A percentile compares a stretch with the other conserved stretches of the same genome.
Evolutionary conservation across 2,888 invertebrate species (phyloP).

Genomic region (Temnothorax ravouxi): DNA sequence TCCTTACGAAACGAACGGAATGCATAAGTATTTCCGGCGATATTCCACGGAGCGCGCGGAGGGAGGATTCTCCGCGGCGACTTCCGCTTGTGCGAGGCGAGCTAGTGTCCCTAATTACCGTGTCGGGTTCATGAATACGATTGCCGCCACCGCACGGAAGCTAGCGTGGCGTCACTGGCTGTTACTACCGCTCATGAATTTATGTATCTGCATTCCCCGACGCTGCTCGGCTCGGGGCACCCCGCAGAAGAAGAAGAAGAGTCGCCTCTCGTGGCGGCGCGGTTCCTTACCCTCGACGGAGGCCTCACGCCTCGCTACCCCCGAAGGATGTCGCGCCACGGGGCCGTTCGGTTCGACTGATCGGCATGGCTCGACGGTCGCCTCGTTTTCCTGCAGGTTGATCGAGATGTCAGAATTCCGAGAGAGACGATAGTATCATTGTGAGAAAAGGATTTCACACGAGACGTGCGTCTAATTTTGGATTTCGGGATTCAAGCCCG

Average conservation of each 20-base stretch:
- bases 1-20: constrained; percentile 84
- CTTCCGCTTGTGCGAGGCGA: constrained; percentile 85
- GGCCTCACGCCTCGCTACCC: constrained; percentile 73
- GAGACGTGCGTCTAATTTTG: not conserved
- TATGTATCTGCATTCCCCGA: constrained; percentile 86
- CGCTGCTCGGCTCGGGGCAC: constrained; percentile 81
- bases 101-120: constrained; percentile 86
- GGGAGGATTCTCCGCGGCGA: constrained; percentile 85
- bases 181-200: constrained; percentile 86
- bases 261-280: constrained; percentile 50
- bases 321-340: constrained; percentile 71
- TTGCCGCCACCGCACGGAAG: constrained; percentile 85
- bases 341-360: constrained; percentile 1
- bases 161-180: constrained; percentile 86
- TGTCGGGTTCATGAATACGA: constrained; percentile 86
- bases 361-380: not conserved
- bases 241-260: constrained; percentile 69
- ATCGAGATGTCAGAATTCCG: not conserved
- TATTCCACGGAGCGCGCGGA: constrained; percentile 79
- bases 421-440: not conserved
- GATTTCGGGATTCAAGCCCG: too few species aligned
- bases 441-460: constrained; percentile 9
- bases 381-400: not conserved
- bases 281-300: constrained; percentile 68
- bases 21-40: constrained; percentile 86